A percentile compares a stretch with the other conserved stretches of the same genome.
These are phyloP conservation scores for Serinus canaria DNA, from an alignment of 2,113 vertebrate species.

Conservation along the genomic window DNA sequence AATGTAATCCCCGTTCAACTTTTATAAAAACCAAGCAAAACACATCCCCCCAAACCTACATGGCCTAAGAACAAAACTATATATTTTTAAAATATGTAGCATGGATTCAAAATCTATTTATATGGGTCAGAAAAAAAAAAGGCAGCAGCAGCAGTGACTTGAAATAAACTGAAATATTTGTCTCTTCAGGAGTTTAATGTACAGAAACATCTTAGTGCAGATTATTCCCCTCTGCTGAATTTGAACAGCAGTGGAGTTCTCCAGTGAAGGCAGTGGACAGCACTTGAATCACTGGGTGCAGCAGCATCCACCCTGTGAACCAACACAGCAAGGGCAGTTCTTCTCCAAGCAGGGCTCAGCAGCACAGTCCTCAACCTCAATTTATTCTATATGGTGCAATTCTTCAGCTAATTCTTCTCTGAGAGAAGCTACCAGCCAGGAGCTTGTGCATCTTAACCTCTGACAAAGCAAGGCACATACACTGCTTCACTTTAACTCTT, in stretches of 20 bases:
- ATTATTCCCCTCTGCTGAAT: neutral
- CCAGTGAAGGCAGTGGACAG: neutral
- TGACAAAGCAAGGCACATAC: neutral
- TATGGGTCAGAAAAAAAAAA: neutral
- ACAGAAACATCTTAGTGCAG: neutral
- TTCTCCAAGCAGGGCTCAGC: neutral
- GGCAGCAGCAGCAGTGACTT: fast-evolving
- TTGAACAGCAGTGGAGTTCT: neutral
- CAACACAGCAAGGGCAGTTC: neutral
- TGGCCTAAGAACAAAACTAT: neutral
- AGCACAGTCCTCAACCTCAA: neutral
- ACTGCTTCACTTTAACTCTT: neutral
- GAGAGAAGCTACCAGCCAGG: neutral
- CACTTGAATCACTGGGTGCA: neutral
- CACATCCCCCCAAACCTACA: neutral
- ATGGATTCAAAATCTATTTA: neutral
- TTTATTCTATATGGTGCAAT: neutral
- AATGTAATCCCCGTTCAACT: neutral
- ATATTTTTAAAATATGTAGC: neutral
- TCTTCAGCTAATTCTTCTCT: neutral
- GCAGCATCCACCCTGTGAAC: neutral
- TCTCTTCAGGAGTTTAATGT: neutral
- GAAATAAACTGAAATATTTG: neutral
- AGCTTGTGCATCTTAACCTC: neutral
- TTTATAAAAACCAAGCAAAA: neutral